Percentiles rank a stretch among this genome's conserved stretches.
Evolutionary conservation across 2,797 vertebrate species (phyloP).

Genomic region (Rhincodon typus): DNA sequence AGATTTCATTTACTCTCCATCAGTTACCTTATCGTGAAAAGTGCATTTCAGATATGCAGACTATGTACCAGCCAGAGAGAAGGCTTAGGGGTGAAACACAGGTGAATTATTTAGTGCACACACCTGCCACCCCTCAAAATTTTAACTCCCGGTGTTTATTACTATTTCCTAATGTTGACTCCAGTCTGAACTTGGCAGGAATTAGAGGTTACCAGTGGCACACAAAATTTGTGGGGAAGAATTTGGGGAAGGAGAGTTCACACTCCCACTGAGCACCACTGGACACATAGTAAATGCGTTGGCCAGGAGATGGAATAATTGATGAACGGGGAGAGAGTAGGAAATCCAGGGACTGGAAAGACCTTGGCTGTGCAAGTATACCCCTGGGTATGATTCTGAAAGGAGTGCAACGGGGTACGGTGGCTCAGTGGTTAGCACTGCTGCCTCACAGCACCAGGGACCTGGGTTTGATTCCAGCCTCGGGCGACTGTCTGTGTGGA

Average conservation of each 20-base stretch:
- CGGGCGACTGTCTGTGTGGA: too few species aligned
- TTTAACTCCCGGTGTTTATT: neutral
- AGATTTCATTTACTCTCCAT: neutral
- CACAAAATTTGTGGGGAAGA: neutral
- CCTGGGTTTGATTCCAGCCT: too few species aligned
- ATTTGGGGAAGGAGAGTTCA: neutral
- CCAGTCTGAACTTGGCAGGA: too few species aligned
- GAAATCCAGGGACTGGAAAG: neutral
- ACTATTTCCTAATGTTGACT: neutral
- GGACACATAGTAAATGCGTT: neutral
- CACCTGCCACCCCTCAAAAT: neutral
- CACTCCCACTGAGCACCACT: neutral
- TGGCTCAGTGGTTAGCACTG: too few species aligned
- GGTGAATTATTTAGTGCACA: neutral
- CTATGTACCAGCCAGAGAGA: neutral
- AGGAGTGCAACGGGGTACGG: too few species aligned
- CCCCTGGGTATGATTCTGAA: too few species aligned
- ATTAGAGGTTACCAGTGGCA: neutral
- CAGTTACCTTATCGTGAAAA: neutral
- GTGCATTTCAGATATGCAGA: neutral
- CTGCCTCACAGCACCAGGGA: too few species aligned
- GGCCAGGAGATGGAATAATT: neutral
- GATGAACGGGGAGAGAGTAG: neutral
- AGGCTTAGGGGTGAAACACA: neutral
- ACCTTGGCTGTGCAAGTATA: too few species aligned